Evolutionary conservation across 2,888 invertebrate genomes (phyloP).

Genomic region (Acrobasis repandana): DNA sequence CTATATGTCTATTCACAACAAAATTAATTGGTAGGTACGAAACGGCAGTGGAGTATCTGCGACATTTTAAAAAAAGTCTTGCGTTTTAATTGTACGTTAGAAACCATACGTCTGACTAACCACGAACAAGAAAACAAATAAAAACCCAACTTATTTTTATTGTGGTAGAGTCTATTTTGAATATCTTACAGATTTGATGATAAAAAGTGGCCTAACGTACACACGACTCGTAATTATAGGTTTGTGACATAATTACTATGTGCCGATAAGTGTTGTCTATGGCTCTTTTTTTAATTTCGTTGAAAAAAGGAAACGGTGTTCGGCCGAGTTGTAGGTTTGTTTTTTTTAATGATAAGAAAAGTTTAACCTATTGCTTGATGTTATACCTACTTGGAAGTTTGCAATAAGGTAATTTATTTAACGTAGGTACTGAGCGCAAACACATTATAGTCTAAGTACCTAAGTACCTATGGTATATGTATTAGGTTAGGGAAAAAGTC

Average conservation of each 20-base stretch:
- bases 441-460: no score
- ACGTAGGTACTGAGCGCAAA: no score
- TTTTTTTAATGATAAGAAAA: slow-evolving; percentile 24
- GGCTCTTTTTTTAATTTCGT: slow-evolving; percentile 28
- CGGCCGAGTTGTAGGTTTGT: slow-evolving; percentile 21
- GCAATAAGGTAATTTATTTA: neutral
- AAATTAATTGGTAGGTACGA: slow-evolving; percentile 21
- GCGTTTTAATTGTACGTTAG: slow-evolving; percentile 38
- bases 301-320: slow-evolving; percentile 28
- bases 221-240: slow-evolving; percentile 34
- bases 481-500: no score
- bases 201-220: slow-evolving; percentile 33
- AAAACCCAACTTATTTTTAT: slow-evolving; percentile 23
- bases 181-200: slow-evolving; percentile 28
- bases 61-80: slow-evolving; percentile 33
- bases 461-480: no score
- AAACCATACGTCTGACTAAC: slow-evolving; percentile 28
- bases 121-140: slow-evolving; percentile 19
- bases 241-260: slow-evolving; percentile 39
- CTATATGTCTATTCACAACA: slow-evolving; percentile 13
- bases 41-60: slow-evolving; percentile 30
- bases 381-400: neutral
- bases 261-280: slow-evolving; percentile 31
- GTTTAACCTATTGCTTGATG: neutral
- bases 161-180: slow-evolving; percentile 32